Evolutionary conservation across 1,140 invertebrate species (phyloP).

Genomic region (Harlomillsia oculata): DNA sequence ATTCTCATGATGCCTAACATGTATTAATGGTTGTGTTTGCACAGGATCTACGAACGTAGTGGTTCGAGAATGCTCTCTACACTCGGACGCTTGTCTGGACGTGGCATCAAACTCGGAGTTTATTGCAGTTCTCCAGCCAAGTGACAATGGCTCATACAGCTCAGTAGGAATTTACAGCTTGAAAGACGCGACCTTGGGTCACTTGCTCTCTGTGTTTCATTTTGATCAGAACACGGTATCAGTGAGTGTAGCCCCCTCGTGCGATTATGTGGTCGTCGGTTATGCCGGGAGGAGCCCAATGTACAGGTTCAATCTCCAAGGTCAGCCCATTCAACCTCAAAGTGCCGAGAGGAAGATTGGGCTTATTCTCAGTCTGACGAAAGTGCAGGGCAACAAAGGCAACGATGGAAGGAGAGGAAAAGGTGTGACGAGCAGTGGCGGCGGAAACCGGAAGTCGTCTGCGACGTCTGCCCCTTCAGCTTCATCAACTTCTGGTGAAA

Average conservation of each 20-base stretch:
- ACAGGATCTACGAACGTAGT: slow-evolving; percentile 18
- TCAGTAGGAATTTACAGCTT: slow-evolving; percentile 34
- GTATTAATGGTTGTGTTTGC: neutral
- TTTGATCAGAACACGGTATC: slow-evolving; percentile 34
- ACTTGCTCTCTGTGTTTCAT: slow-evolving; percentile 28
- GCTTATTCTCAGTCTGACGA: slow-evolving; percentile 16
- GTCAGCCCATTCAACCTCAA: too few relatives aligned
- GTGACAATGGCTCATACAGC: slow-evolving; percentile 30
- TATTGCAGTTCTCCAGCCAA: slow-evolving; percentile 31
- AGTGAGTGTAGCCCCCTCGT: slow-evolving; percentile 27
- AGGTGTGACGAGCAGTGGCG: too few relatives aligned
- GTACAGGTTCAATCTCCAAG: slow-evolving; percentile 34
- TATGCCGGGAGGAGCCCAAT: slow-evolving; percentile 33
- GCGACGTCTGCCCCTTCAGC: too few relatives aligned
- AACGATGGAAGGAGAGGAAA: too few relatives aligned
- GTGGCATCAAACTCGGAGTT: slow-evolving; percentile 28
- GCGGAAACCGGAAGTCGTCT: too few relatives aligned
- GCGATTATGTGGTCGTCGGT: slow-evolving; percentile 33
- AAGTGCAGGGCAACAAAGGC: too few relatives aligned
- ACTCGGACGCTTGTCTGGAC: slow-evolving; percentile 33
- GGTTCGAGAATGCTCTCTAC: slow-evolving; percentile 31
- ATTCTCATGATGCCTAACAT: neutral
- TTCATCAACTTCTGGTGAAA: too few relatives aligned
- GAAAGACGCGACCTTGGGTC: slow-evolving; percentile 30
- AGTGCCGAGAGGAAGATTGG: slow-evolving; percentile 32